phyloP scores from a whole-genome alignment of 2,113 vertebrate genomes.

The Casuarius casuarius region DNA sequence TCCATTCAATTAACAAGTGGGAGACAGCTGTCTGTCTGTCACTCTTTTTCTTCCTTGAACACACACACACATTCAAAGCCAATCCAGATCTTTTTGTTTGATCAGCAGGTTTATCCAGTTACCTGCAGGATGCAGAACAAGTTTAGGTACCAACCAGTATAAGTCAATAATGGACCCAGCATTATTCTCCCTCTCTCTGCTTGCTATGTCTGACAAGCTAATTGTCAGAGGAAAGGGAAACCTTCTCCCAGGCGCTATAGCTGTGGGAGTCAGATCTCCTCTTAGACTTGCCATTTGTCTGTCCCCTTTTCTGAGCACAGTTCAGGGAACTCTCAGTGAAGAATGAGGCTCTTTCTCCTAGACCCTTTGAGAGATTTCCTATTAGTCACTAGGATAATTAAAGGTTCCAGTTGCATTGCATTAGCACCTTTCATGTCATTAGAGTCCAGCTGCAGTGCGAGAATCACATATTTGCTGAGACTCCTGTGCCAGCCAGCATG shows the following conservation, averaged over 20 bases:
- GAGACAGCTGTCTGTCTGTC: constrained; percentile 47
- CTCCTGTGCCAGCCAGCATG: constrained; percentile 34
- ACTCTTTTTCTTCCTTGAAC: constrained; percentile 32
- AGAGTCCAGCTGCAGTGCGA: constrained; percentile 60
- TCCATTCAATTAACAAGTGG: constrained; percentile 41
- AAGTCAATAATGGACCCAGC: background rate
- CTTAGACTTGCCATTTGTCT: constrained; percentile 15
- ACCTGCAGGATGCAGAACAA: constrained; percentile 43
- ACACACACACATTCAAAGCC: constrained; percentile 50
- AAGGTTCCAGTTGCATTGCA: constrained; percentile 68
- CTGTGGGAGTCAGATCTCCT: background rate
- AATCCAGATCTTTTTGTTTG: constrained; percentile 45
- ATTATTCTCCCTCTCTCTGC: background rate
- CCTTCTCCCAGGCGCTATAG: background rate
- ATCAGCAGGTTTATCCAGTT: constrained; percentile 64
- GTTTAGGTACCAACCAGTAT: constrained; percentile 27
- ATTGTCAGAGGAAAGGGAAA: constrained; percentile 19
- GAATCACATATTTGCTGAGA: constrained; percentile 62
- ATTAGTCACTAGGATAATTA: constrained; percentile 66
- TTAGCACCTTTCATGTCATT: constrained; percentile 67
- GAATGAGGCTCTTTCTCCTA: constrained; percentile 37
- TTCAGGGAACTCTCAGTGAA: background rate
- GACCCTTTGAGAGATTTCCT: constrained; percentile 50
- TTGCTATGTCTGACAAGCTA: background rate
- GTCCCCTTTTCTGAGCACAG: constrained; percentile 8